These are phyloP conservation scores for Brachyalestes nurse DNA, from an alignment of 2,797 vertebrate genomes.

Conservation along the genomic window DNA sequence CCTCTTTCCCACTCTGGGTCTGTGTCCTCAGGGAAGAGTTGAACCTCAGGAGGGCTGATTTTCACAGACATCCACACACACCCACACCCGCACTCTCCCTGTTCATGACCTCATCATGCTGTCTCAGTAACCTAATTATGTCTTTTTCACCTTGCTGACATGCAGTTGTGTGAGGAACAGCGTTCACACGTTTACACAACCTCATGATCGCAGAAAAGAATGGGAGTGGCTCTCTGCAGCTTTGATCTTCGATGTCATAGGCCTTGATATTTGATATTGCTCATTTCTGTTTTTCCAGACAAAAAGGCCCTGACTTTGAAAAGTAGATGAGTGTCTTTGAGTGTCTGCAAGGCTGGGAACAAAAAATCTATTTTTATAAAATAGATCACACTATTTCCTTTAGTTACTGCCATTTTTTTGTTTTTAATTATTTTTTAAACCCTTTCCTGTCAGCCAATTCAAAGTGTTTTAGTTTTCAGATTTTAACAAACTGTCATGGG, in stretches of 20 bases:
- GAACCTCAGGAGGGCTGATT: constrained; percentile 54
- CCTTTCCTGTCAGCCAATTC: no score
- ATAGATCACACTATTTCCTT: no score
- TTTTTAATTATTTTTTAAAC: no score
- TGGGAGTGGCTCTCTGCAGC: background rate
- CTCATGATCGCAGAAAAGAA: background rate
- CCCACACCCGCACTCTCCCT: background rate
- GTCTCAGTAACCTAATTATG: constrained; percentile 43
- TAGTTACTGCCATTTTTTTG: no score
- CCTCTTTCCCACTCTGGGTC: constrained; percentile 36
- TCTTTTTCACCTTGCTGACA: constrained; percentile 34
- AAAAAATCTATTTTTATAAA: no score
- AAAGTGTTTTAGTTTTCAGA: no score
- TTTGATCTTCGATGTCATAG: background rate
- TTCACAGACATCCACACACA: constrained; percentile 39
- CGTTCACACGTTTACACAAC: constrained; percentile 9
- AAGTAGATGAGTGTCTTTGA: no score
- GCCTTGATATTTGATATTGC: constrained; percentile 24
- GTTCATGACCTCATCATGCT: constrained; percentile 43
- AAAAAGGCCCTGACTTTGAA: background rate
- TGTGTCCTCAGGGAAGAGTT: constrained; percentile 50
- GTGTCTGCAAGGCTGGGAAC: background rate
- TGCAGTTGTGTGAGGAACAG: constrained; percentile 39
- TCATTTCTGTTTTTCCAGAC: background rate
- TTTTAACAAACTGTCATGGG: no score